Base-by-base conservation (phyloP, 2,797 vertebrate species). In the Aphelocoma californica region DNA sequence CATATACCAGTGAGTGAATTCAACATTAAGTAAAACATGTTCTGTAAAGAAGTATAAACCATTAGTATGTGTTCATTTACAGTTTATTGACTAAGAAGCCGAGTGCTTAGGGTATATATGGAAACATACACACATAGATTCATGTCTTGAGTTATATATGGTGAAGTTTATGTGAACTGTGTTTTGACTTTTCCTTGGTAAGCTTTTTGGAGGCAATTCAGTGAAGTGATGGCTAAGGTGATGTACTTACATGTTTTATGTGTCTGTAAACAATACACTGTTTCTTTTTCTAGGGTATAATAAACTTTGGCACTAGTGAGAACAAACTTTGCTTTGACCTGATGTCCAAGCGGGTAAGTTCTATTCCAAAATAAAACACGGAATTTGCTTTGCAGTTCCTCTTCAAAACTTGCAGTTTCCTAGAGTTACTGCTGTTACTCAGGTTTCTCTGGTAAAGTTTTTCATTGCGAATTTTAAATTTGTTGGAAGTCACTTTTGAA, bases 241-340 rank as follows among this genome's bases (percentile, higher is more conserved):
- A 57, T 58, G 28, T 69, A 38, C 4, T 19, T 17, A 13, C 1
- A 1, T 42, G 9, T 2, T 40, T 88, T 75, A 73, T 74, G 15
- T 56, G 34, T 72, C 50, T 80, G 7, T 87, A 90, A 93, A 81
- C 62, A 77, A 58, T 48, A 45, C 10, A 14, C 21, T 86, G 0
- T 86, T 57, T 95, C 5, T 92, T 66, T 93, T 61, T 85, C 42
- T 28, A 99, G 99, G 99, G 99, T 45, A 98, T 99, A 90, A 98
- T 99, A 97, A 99, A 99, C 97, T 94, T 99, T 95, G 99, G 99
- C 60, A 99, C 98, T 88, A 99, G 99, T 94, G 99, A 99, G 96
- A 99, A 99, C 97, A 99, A 99, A 93, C 98, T 99, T 28, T 99
- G 98, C 96, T 98, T 98, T 94, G 99, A 99, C 97, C 98, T 99